Evolutionary conservation across 2,888 invertebrate species (phyloP), one percentile per base, ranked within the genome.

Genomic region (Lepeophtheirus nordmannii): DNA sequence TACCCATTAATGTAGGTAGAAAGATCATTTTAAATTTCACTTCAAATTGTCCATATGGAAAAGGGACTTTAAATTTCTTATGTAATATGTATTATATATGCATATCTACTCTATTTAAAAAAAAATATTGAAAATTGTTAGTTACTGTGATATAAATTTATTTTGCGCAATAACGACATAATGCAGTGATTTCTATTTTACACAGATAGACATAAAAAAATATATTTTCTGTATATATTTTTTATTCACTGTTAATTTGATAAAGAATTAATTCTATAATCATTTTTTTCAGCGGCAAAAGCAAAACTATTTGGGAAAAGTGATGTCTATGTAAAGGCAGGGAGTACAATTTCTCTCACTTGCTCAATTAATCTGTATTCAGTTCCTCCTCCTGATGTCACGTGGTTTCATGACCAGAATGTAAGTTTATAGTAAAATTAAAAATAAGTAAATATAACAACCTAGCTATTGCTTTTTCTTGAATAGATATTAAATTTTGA

Each of bases 111-210:
- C 7, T 30, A 30, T 30, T 30, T 30, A 5, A 5, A 5, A 5
- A 5, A 5, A 30, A 30, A 30, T 30, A 30, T 30, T 30, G 53
- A 46, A 46, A 46, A 46, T 46, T 46, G 17, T n/a, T n/a, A 46
- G 53, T 46, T 46, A 46, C 53, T 46, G 53, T 14, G 2, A 46
- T 46, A 14, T n/a, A 46, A 46, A 46, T 46, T 46, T 46, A 46
- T 46, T 46, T 46, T 46, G 53, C 53, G 53, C 53, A n/a, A 46
- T 46, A 8, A 17, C 53, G 53, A 46, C 53, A 46, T 46, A 46
- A 46, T 46, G 53, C 53, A 46, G 53, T 46, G 53, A 46, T 46
- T 46, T 46, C 8, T 17, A 46, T n/a, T n/a, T n/a, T 46, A 46
- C 53, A 46, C 5, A 46, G 14, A 46, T 46, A 46, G 3, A 46